Percentiles rank a stretch among this genome's conserved stretches.
Conservation (phyloP, 1,140 invertebrate species). For the Nymphalis io region DNA sequence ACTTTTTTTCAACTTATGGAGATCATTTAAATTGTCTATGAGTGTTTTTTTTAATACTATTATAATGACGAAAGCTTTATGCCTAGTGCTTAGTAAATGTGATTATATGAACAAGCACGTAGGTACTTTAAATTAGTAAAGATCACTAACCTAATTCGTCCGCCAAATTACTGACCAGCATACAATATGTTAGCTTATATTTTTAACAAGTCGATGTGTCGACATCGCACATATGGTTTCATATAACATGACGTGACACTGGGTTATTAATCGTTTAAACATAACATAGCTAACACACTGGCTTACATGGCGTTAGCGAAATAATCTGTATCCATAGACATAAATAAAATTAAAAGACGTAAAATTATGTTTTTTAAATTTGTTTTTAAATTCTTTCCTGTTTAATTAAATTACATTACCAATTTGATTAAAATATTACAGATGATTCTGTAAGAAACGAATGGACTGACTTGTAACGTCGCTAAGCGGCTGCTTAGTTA, state of each 20-base stretch:
- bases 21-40: background rate
- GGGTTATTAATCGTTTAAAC: conserved; percentile 8
- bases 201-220: conserved; percentile 19
- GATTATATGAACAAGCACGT: background rate
- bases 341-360: no score
- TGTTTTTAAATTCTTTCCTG: no score
- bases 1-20: background rate
- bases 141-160: conserved; percentile 22
- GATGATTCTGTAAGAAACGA: no score
- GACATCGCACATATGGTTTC: conserved; percentile 26
- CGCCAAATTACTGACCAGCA: conserved; percentile 14
- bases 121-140: conserved; percentile 1
- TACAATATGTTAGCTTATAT: conserved; percentile 14
- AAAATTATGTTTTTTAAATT: no score
- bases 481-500: no score
- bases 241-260: conserved; percentile 21
- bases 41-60: background rate
- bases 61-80: background rate
- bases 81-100: background rate
- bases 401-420: no score
- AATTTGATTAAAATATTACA: no score
- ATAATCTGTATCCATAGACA: no score
- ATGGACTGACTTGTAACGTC: no score
- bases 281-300: background rate
- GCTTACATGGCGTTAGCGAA: no score